Conservation (phyloP, 2,797 vertebrate species). For the Pyrrhura leucotis region DNA sequence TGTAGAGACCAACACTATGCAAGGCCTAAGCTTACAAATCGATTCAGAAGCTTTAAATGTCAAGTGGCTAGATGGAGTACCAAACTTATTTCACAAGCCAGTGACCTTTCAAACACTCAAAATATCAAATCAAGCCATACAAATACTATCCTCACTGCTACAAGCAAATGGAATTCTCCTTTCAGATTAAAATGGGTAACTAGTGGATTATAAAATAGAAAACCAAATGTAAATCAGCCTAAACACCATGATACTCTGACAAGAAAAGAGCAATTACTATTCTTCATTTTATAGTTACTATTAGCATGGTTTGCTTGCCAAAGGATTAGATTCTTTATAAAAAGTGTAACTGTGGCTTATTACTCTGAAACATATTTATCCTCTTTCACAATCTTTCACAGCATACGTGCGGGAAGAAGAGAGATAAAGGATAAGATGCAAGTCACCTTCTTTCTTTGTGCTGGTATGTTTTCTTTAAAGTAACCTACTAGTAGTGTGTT, state of each 20-base stretch:
- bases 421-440: neutral
- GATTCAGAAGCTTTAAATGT: constrained; percentile 39
- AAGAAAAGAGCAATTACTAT: neutral
- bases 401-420: neutral
- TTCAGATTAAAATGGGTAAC: neutral
- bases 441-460: neutral
- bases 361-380: neutral
- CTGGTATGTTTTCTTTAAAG: neutral
- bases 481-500: neutral
- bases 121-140: neutral
- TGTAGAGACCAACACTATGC: neutral
- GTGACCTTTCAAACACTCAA: constrained; percentile 31
- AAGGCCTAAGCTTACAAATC: neutral
- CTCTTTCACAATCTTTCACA: neutral
- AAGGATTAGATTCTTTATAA: neutral
- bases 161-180: neutral
- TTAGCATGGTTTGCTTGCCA: neutral
- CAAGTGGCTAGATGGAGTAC: neutral
- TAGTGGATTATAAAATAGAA: neutral
- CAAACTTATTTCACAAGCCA: constrained; percentile 4
- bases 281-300: neutral
- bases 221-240: neutral
- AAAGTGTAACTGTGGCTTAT: neutral
- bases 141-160: neutral
- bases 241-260: neutral